These are phyloP conservation scores for Pachyrhynchus sulphureomaculatus DNA, from an alignment of 1,140 invertebrate genomes.

Conservation along the genomic window DNA sequence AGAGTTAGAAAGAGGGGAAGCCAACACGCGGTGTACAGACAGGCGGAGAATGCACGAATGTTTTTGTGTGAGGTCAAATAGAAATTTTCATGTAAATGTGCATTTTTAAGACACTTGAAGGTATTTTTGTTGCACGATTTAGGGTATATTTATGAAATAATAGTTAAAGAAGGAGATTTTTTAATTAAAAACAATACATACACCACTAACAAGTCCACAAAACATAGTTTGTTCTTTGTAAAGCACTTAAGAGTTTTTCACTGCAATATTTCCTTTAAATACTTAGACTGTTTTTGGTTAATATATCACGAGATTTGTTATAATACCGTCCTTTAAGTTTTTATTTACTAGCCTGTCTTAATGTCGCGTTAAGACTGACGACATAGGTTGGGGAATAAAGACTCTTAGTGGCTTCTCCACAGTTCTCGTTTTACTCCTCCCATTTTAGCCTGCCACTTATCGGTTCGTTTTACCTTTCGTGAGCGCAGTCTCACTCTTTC, in stretches of 20 bases:
- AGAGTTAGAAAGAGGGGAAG: slow-evolving; percentile 40
- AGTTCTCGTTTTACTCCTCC: slow-evolving; percentile 44
- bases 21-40: slow-evolving; percentile 32
- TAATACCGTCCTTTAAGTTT: too few relatives aligned
- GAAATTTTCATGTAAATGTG: neutral
- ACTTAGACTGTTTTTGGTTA: too few relatives aligned
- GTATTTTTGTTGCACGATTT: too few relatives aligned
- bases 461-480: slow-evolving; percentile 40
- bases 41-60: neutral
- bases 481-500: slow-evolving; percentile 24
- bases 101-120: too few relatives aligned
- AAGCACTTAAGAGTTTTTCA: too few relatives aligned
- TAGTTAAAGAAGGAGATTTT: too few relatives aligned
- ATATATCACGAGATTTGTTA: too few relatives aligned
- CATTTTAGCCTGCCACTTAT: slow-evolving; percentile 44
- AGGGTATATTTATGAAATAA: too few relatives aligned
- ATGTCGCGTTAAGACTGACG: slow-evolving; percentile 36
- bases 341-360: neutral
- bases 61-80: neutral
- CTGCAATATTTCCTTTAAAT: too few relatives aligned
- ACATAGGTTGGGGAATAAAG: slow-evolving; percentile 36
- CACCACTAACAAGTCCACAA: too few relatives aligned
- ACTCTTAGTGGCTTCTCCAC: slow-evolving; percentile 21
- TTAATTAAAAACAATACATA: too few relatives aligned
- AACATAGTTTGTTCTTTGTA: too few relatives aligned